Conservation (phyloP, 1,140 invertebrate genomes). For the Pogonus chalceus region DNA sequence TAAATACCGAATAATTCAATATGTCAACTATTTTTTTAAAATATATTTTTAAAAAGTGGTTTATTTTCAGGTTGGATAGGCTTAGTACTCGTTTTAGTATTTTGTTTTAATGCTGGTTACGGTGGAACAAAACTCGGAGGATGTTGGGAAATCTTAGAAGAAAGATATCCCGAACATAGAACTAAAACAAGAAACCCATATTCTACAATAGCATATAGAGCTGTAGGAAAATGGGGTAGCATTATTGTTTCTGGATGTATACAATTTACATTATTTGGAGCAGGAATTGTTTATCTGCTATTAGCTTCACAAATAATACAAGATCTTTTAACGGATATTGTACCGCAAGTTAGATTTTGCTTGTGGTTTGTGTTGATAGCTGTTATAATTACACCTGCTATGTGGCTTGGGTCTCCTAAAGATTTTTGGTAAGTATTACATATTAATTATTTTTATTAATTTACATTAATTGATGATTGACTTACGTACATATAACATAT, state of each 20-base stretch:
- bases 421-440: slow-evolving; percentile 60
- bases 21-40: not conserved
- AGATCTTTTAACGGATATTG: slow-evolving; percentile 39
- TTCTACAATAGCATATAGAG: slow-evolving; percentile 50
- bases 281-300: slow-evolving; percentile 56
- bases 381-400: slow-evolving; percentile 46
- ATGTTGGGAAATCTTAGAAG: slow-evolving; percentile 63
- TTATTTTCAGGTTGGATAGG: slow-evolving; percentile 51
- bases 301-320: slow-evolving; percentile 54
- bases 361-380: slow-evolving; percentile 54
- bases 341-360: slow-evolving; percentile 43
- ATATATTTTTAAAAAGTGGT: not conserved
- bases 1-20: too few relatives aligned
- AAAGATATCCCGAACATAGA: slow-evolving; percentile 49
- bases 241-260: slow-evolving; percentile 40
- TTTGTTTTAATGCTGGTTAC: slow-evolving; percentile 48
- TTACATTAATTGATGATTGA: too few relatives aligned
- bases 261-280: slow-evolving; percentile 57
- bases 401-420: slow-evolving; percentile 61
- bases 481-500: too few relatives aligned
- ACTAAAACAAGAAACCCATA: slow-evolving; percentile 53
- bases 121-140: slow-evolving; percentile 51
- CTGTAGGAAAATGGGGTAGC: slow-evolving; percentile 47
- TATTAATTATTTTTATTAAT: too few relatives aligned
- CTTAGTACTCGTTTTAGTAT: slow-evolving; percentile 44